Evolutionary conservation across 53 echinoderm and acorn worm genomes (phyloP).

Genomic region (Antedon mediterranea): DNA sequence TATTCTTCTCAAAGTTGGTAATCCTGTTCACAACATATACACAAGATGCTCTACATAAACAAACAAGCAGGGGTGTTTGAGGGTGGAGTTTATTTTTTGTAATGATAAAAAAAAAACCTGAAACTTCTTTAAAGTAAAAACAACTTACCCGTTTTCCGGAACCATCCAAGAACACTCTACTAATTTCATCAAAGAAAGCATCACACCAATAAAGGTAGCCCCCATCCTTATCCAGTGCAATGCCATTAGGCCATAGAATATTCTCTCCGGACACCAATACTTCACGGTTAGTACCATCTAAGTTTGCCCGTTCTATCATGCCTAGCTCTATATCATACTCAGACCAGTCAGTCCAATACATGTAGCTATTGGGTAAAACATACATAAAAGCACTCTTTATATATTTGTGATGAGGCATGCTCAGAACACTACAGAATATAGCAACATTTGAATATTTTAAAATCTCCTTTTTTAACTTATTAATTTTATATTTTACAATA

Average conservation of each 20-base stretch:
- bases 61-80: too few relatives aligned
- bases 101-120: background rate
- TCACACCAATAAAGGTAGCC: conserved; percentile 76
- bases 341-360: conserved; percentile 92
- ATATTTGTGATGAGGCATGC: too few relatives aligned
- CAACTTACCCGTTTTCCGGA: background rate
- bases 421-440: too few relatives aligned
- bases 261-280: conserved; percentile 15
- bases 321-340: conserved; percentile 31
- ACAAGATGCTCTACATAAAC: too few relatives aligned
- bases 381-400: too few relatives aligned
- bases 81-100: background rate
- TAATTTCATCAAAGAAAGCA: conserved; percentile 72
- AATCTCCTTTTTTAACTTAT: too few relatives aligned
- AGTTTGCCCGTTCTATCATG: conserved; percentile 47
- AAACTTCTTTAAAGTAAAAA: too few relatives aligned
- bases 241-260: conserved; percentile 72
- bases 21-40: too few relatives aligned
- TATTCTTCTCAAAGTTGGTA: too few relatives aligned
- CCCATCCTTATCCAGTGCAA: conserved; percentile 41
- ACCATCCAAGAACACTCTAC: conserved; percentile 19
- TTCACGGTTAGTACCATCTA: conserved; percentile 50
- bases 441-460: too few relatives aligned
- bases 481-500: too few relatives aligned
- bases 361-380: conserved; percentile 28